Conservation (phyloP, 2,888 invertebrate species). For the Oscheius myriophilus region DNA sequence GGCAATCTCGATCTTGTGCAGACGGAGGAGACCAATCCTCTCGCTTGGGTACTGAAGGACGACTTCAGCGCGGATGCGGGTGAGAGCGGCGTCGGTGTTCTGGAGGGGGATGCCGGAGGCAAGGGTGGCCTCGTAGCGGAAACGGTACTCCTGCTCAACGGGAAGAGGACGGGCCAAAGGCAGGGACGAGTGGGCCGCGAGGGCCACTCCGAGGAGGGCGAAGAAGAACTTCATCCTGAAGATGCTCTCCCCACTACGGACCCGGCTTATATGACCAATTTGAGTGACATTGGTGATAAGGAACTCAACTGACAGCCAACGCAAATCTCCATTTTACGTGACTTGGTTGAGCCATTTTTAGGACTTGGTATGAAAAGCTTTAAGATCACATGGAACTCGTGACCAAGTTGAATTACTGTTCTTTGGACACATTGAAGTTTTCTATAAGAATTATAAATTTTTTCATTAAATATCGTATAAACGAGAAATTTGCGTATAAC, state of each 20-base stretch:
- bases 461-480: too few species aligned
- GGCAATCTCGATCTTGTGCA: constrained; percentile 20
- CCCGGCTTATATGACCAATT: not conserved
- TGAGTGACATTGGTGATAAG: constrained; percentile 18
- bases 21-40: constrained; percentile 6
- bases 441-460: too few species aligned
- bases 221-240: constrained; percentile 32
- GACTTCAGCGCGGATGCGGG: constrained; percentile 26
- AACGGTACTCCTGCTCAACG: constrained; percentile 43
- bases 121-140: constrained; percentile 41
- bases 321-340: not conserved
- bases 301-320: not conserved
- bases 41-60: constrained; percentile 17
- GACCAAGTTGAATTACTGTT: too few species aligned
- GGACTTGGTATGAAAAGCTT: too few species aligned
- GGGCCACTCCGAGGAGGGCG: constrained; percentile 30
- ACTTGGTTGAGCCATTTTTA: too few species aligned
- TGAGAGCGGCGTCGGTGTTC: constrained; percentile 28
- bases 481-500: too few species aligned
- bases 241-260: not conserved
- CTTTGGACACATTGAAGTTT: too few species aligned
- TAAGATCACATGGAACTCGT: too few species aligned
- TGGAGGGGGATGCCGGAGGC: constrained; percentile 44
- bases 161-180: constrained; percentile 34
- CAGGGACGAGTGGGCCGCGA: constrained; percentile 23